Percentiles rank a stretch among this genome's conserved stretches.
phyloP scores from a whole-genome alignment of 2,113 vertebrate genomes.

The Tragelaphus scriptus region DNA sequence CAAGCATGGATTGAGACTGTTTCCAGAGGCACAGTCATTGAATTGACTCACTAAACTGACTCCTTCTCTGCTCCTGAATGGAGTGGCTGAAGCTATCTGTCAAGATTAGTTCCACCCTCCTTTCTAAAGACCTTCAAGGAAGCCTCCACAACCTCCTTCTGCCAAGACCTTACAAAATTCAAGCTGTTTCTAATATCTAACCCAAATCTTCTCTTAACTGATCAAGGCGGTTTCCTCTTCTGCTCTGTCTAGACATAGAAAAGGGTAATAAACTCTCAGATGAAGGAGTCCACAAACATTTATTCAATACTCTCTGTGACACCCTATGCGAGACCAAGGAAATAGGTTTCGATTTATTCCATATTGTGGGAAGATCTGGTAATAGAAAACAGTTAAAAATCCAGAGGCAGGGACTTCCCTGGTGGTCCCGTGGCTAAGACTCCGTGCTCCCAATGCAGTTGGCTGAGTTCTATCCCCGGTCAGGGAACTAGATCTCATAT shows the following conservation, averaged over 20 bases:
- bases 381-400: background rate
- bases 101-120: background rate
- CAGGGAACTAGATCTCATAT: background rate
- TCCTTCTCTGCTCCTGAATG: background rate
- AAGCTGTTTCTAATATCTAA: constrained; percentile 8
- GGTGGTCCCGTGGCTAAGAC: background rate
- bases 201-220: background rate
- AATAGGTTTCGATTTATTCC: background rate
- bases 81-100: background rate
- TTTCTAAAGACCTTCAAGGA: background rate
- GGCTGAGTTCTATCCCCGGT: background rate
- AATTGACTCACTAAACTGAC: background rate
- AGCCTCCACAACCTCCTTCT: background rate
- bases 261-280: background rate
- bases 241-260: background rate
- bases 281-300: background rate
- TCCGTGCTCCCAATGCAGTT: background rate
- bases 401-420: background rate
- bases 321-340: background rate
- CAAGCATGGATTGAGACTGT: background rate
- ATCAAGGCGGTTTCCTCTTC: background rate
- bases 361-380: background rate
- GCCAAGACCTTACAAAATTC: background rate
- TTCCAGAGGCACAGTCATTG: background rate
- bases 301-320: background rate